Percentiles rank a stretch among this genome's conserved stretches.
Evolutionary conservation across 2,888 invertebrate genomes (phyloP).

Genomic region (Andrena bicolor): DNA sequence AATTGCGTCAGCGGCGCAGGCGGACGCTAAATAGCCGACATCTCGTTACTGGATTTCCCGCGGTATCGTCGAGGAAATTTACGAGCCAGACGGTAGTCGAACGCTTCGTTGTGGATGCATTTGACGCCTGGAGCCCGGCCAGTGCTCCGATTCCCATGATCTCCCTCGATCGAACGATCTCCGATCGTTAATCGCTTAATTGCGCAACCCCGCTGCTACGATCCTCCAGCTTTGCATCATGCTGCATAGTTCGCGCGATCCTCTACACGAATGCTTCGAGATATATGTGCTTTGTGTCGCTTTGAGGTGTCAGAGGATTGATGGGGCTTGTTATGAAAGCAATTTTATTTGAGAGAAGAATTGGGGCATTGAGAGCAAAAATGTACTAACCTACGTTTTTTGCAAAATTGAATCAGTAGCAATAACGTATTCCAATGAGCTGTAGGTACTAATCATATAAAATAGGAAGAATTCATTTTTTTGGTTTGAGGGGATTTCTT

Average conservation of each 20-base stretch:
- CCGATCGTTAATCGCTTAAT: slow-evolving; percentile 73
- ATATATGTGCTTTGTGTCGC: too few relatives aligned
- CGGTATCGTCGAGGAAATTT: slow-evolving; percentile 64
- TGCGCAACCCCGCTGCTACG: slow-evolving; percentile 63
- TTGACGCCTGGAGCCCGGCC: slow-evolving; percentile 61
- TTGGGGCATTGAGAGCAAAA: too few relatives aligned
- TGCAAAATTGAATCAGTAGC: too few relatives aligned
- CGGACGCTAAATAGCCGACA: slow-evolving; percentile 56
- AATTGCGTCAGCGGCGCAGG: slow-evolving; percentile 46
- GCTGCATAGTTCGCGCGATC: slow-evolving; percentile 27
- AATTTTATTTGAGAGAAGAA: too few relatives aligned
- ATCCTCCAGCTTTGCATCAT: slow-evolving; percentile 57
- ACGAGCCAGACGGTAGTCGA: slow-evolving; percentile 58
- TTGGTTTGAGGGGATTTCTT: too few relatives aligned
- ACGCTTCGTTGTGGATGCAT: slow-evolving; percentile 53
- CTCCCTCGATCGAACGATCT: slow-evolving; percentile 57
- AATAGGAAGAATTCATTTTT: too few relatives aligned
- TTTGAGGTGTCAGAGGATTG: not conserved
- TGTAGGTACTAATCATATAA: too few relatives aligned
- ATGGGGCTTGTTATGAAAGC: not conserved
- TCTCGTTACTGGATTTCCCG: slow-evolving; percentile 69
- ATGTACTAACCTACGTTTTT: too few relatives aligned
- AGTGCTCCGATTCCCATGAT: slow-evolving; percentile 70
- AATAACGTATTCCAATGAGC: too few relatives aligned
- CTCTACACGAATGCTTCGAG: not conserved